Evolutionary conservation across 2,888 invertebrate species (phyloP).

Genomic region (Caenorhabditis japonica): DNA sequence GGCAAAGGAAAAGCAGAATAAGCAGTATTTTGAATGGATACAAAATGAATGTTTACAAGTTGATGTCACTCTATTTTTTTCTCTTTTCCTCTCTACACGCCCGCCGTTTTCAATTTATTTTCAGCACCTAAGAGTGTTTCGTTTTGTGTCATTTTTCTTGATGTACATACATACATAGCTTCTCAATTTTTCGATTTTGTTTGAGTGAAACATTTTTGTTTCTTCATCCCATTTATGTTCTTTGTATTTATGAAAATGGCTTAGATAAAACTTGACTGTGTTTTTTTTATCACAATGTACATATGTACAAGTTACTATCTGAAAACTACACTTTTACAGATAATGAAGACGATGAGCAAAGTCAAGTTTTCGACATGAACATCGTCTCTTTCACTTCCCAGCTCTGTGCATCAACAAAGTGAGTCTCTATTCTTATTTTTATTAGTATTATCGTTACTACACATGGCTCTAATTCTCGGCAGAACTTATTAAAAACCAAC

Average conservation of each 20-base stretch:
- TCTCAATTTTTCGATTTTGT: too few relatives aligned
- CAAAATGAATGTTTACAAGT: slow-evolving; percentile 46
- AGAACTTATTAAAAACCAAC: too few relatives aligned
- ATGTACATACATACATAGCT: too few relatives aligned
- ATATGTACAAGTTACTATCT: too few relatives aligned
- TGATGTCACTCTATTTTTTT: slow-evolving; percentile 38
- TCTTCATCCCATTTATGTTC: too few relatives aligned
- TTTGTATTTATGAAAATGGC: not conserved
- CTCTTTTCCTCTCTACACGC: slow-evolving; percentile 6
- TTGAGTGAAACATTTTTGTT: too few relatives aligned
- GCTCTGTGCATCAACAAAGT: slow-evolving; percentile 51
- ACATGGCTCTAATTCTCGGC: slow-evolving; percentile 9
- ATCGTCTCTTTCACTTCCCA: slow-evolving; percentile 55
- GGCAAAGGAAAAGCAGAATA: slow-evolving; percentile 5
- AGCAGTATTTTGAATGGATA: slow-evolving; percentile 24
- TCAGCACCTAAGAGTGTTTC: slow-evolving; percentile 20
- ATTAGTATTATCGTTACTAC: not conserved
- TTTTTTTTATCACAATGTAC: not conserved
- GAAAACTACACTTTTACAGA: slow-evolving; percentile 28
- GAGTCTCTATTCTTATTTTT: slow-evolving; percentile 8
- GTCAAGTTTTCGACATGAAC: slow-evolving; percentile 44
- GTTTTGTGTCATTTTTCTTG: slow-evolving; percentile 8
- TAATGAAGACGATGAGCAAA: slow-evolving; percentile 42
- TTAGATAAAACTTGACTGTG: too few relatives aligned
- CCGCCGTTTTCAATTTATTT: slow-evolving; percentile 37